Evolutionary conservation across 2,113 vertebrate species (phyloP), one percentile per base, ranked within the genome.

Genomic region (Poecilia latipinna): DNA sequence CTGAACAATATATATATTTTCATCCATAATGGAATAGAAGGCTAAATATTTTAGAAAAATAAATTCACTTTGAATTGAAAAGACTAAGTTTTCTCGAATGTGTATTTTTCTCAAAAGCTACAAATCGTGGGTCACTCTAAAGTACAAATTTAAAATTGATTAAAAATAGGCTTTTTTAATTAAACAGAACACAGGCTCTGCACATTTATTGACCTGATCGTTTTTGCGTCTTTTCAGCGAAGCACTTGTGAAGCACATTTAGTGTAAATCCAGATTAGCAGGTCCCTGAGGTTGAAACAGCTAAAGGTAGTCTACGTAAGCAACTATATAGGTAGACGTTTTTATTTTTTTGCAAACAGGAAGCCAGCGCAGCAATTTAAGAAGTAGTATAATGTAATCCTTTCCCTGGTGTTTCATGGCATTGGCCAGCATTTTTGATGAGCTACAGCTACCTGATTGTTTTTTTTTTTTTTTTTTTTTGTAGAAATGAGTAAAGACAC

Each of bases 141-240:
- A 22, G 39, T 48, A 22, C 65, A 68, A 74, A 29, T 44, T 44
- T 68, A 68, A 77, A 79, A 82, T 57, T 19, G 28, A 65, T 65
- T 64, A 26, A 37, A 15, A 31, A 79, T 44, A 74, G 10, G 32
- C 31, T 24, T 70, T 76, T 68, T 82, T 84, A 82, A 74, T 73
- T 79, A 32, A 80, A 80, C 71, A 61, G 63, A 61, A 65, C 35
- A 72, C 64, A 28, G 35, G 66, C 80, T 70, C 82, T 72, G 37
- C 73, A 69, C 74, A 80, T 65, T n/a, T 84, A 89, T 88, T 80
- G 87, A 88, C 84, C 42, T 42, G 19, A 74, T 69, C 37, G 3
- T 61, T 68, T 28, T 67, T 75, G 44, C 37, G 70, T 69, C 61
- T 26, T 54, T 61, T 68, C 19, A 33, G 65, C 42, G 80, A 42